A percentile compares a stretch with the other conserved stretches of the same genome.
These are phyloP conservation scores for Umimayanthus kanabou DNA, from an alignment of 92 coral and sea anemone genomes.

Conservation along the genomic window DNA sequence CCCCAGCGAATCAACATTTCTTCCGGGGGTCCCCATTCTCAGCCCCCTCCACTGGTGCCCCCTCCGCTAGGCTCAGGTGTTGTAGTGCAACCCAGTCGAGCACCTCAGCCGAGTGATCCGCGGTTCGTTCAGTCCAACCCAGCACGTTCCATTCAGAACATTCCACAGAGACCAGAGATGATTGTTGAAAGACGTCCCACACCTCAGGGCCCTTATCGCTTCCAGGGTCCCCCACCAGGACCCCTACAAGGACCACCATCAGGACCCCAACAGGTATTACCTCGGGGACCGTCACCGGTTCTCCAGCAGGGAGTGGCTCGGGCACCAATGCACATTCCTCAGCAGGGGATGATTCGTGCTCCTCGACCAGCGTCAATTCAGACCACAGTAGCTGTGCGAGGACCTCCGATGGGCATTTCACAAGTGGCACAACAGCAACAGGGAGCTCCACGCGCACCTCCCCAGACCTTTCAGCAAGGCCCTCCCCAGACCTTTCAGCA, in stretches of 20 bases:
- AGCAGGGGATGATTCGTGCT: conserved; percentile 29
- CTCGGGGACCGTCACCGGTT: background rate
- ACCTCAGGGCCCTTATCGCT: conserved; percentile 30
- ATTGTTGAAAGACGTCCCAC: conserved; percentile 12
- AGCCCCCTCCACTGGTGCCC: conserved; percentile 15
- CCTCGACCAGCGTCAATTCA: background rate
- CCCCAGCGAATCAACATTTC: conserved; percentile 22
- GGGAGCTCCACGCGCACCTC: conserved; percentile 13
- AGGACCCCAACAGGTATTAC: conserved; percentile 6
- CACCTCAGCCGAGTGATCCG: conserved; percentile 26
- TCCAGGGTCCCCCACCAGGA: conserved; percentile 22
- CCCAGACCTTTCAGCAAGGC: conserved; percentile 3
- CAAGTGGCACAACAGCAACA: conserved; percentile 30
- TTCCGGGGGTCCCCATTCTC: conserved; percentile 22
- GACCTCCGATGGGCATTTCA: conserved; percentile 5
- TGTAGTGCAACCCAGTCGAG: conserved; percentile 22
- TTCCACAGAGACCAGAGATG: conserved; percentile 35
- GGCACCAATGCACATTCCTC: background rate
- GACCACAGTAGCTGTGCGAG: background rate
- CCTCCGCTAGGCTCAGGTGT: conserved; percentile 13
- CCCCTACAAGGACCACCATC: conserved; percentile 6
- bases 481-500: conserved; percentile 8
- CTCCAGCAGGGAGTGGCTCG: conserved; percentile 17
- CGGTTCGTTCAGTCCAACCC: conserved; percentile 30
- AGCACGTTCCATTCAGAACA: background rate